phyloP scores from a whole-genome alignment of 2,888 invertebrate genomes.

The Blastobasis adustella region DNA sequence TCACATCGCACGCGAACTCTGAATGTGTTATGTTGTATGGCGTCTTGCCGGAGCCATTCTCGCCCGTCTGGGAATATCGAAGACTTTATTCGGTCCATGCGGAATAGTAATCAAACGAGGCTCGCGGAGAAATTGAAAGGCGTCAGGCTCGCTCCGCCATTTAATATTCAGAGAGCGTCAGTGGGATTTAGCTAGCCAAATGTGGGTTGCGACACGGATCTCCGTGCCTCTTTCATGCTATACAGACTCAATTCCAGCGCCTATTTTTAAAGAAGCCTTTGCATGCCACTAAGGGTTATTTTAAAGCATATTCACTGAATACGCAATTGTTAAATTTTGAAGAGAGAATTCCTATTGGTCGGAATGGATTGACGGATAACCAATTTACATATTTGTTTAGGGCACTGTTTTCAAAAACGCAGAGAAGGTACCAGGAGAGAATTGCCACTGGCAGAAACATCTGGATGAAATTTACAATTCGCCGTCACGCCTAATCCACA shows the following conservation, averaged over 20 bases:
- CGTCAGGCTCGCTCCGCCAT: slow-evolving; percentile 24
- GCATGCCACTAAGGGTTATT: no score
- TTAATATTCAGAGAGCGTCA: slow-evolving; percentile 61
- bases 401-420: no score
- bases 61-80: background rate
- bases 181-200: slow-evolving; percentile 53
- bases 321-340: no score
- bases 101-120: slow-evolving; percentile 34
- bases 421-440: no score
- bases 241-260: slow-evolving; percentile 22
- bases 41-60: no score
- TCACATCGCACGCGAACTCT: no score
- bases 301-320: no score
- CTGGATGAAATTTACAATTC: background rate
- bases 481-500: background rate
- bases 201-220: slow-evolving; percentile 62
- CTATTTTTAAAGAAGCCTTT: slow-evolving; percentile 5
- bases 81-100: slow-evolving; percentile 30
- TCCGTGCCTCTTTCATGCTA: slow-evolving; percentile 31
- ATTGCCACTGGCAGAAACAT: no score
- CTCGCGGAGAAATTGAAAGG: slow-evolving; percentile 52
- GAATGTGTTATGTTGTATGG: no score
- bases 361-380: no score
- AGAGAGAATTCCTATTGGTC: no score
- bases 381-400: no score